Base-by-base conservation (phyloP, 37 sponge, comb jelly and placozoan species). In the Dysidea cf. avara region DNA sequence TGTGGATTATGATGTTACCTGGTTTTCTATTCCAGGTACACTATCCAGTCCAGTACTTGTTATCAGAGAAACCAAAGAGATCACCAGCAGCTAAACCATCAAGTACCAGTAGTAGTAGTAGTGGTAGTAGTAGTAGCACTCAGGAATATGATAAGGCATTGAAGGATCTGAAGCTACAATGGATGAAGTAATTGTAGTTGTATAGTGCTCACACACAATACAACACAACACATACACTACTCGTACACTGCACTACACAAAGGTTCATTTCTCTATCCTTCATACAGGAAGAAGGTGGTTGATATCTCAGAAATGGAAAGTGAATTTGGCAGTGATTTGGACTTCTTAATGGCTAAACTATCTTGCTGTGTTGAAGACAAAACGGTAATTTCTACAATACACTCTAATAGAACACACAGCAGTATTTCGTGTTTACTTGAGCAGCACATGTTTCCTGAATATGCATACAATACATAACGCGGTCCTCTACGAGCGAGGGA, bases 151-250 rank as follows among this genome's bases (percentile, higher is more conserved):
- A 36, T 9, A 67, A 61, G 39, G 86, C 86, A 54, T 32, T 79
- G 40, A 79, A 79, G 57, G 86, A 79, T 0, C 68, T 79, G 58
- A 79, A 79, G 39, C 68, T 86, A 28, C 69, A 86, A 43, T 86
- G 86, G 80, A 62, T 86, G 46, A 79, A 57, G 86, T 86, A 43
- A 34, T 68, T 43, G 9, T 43, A 43, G 46, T 12, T 43, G 46
- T 43, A 9, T 43, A 9, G 9, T 43, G n/a, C n/a, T n/a, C n/a
- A n/a, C n/a, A n/a, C n/a, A n/a, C n/a, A n/a, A n/a, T n/a, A n/a
- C n/a, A n/a, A n/a, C n/a, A n/a, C n/a, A n/a, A n/a, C n/a, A n/a
- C n/a, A n/a, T n/a, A n/a, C n/a, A n/a, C n/a, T n/a, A n/a, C n/a
- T n/a, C n/a, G n/a, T n/a, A n/a, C n/a, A n/a, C n/a, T n/a, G n/a